Evolutionary conservation across 2,888 invertebrate species (phyloP), one percentile per base, ranked within the genome.

Genomic region (Erebia palarica): DNA sequence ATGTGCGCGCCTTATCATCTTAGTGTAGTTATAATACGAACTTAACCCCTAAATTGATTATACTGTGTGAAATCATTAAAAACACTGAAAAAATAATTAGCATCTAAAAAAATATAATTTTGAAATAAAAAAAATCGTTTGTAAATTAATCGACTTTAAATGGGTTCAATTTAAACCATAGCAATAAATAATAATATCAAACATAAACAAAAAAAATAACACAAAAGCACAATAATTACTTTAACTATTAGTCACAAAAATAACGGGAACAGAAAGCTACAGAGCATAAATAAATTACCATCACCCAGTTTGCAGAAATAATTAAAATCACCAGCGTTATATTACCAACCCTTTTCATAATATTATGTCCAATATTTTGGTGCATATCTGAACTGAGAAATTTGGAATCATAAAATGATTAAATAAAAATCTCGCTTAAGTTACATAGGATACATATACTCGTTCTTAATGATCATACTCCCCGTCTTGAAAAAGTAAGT

Each of bases 241-340:
- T 2, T 55, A 55, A 36, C 3, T 60, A n/a, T 61, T 18, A 44
- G 60, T 18, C 60, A 63, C 63, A 49, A 49, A 36, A 49, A 13
- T 13, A 63, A 47, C 16, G n/a, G 16, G 44, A 47, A 63, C 61
- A 63, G 47, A 21, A 63, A 63, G 63, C 49, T 21, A 49, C 42
- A 47, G 63, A 47, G 49, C 63, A 49, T 63, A 16, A 63, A 47
- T 14, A 47, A 14, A 21, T 16, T 7, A 63, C 49, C 49, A 21
- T 63, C 63, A 63, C 63, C 49, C 60, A 47, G 47, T 47, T 47
- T 47, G 47, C 13, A 11, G 47, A 44, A 44, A 44, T 47, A 47
- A 47, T 3, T 3, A 47, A 47, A 47, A 47, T 47, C 11, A 1
- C 13, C 11, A 47, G 47, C 47, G 47, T 11, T 47, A 11, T 47